phyloP scores from a whole-genome alignment of 2,888 invertebrate genomes.

The Chromoteleia sp. region DNA sequence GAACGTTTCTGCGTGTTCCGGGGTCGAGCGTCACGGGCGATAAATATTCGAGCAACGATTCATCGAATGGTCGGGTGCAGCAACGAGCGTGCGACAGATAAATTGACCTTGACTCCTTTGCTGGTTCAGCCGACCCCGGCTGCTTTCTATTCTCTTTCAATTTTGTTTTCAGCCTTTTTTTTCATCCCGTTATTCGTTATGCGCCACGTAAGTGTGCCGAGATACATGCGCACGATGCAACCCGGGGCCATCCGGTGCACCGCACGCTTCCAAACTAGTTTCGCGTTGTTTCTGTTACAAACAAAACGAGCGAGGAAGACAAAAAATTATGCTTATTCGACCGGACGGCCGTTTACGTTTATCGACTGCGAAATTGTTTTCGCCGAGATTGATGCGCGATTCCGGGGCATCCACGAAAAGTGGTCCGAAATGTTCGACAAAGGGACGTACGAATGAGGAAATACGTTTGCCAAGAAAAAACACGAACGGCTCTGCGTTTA shows the following conservation, averaged over 20 bases:
- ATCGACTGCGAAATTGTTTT: conserved; percentile 23
- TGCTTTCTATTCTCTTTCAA: conserved; percentile 57
- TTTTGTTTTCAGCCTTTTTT: conserved; percentile 34
- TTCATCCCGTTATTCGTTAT: conserved; percentile 17
- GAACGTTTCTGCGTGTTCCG: conserved; percentile 11
- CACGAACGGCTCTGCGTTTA: not conserved
- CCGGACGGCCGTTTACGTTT: conserved; percentile 13
- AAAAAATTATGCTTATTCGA: conserved; percentile 35
- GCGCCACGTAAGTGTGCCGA: conserved; percentile 26
- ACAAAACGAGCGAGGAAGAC: not conserved
- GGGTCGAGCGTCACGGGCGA: conserved; percentile 8
- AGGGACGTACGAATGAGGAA: not conserved
- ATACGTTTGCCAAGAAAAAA: conserved; percentile 1
- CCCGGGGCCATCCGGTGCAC: conserved; percentile 26
- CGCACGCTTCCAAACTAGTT: conserved; percentile 30
- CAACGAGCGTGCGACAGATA: conserved; percentile 43
- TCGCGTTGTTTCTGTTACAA: conserved; percentile 23
- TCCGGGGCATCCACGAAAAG: not conserved
- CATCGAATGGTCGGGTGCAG: conserved; percentile 27
- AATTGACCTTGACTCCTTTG: conserved; percentile 63
- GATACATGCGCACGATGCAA: conserved; percentile 29
- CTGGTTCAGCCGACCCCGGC: conserved; percentile 28
- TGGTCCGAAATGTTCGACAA: not conserved
- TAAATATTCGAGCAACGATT: conserved; percentile 60
- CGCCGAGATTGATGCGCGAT: conserved; percentile 9